A percentile compares a stretch with the other conserved stretches of the same genome.
Evolutionary conservation across 2,888 invertebrate species (phyloP).

Genomic region (Megamerina dolium): DNA sequence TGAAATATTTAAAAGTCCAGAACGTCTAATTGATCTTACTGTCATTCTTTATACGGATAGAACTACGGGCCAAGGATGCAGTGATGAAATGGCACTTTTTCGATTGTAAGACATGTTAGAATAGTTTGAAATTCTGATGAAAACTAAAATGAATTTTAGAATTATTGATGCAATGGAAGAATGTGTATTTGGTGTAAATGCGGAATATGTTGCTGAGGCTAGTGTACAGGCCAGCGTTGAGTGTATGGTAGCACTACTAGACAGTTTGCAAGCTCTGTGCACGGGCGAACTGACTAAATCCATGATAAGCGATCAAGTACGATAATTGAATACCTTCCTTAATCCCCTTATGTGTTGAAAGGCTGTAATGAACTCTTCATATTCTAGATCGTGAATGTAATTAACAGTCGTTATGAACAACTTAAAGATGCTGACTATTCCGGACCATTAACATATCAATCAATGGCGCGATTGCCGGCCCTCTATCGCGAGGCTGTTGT

Average conservation of each 20-base stretch:
- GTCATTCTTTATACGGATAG: conserved; percentile 61
- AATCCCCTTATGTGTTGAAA: neutral
- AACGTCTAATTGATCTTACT: conserved; percentile 66
- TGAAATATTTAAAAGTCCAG: conserved; percentile 67
- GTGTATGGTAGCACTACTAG: conserved; percentile 75
- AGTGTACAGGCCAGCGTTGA: conserved; percentile 75
- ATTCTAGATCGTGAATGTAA: conserved; percentile 53
- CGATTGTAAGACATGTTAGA: conserved; percentile 58
- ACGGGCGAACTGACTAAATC: conserved; percentile 66
- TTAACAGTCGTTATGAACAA: conserved; percentile 61
- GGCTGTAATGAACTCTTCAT: too few relatives aligned
- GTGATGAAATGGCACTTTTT: conserved; percentile 76
- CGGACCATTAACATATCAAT: conserved; percentile 79
- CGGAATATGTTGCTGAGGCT: conserved; percentile 67
- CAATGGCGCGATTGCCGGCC: conserved; percentile 74
- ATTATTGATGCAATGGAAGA: conserved; percentile 92
- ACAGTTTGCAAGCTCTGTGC: conserved; percentile 76
- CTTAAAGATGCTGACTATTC: conserved; percentile 73
- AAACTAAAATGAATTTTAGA: too few relatives aligned
- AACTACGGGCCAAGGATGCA: conserved; percentile 57
- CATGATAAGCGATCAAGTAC: conserved; percentile 46
- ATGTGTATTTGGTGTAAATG: conserved; percentile 62
- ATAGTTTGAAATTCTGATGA: neutral
- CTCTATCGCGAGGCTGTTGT: conserved; percentile 72
- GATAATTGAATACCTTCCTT: neutral